Percentiles rank a stretch among this genome's conserved stretches.
These are phyloP conservation scores for Stomatorhinus ivindoensis DNA, from an alignment of 2,113 vertebrate species.

Conservation along the genomic window DNA sequence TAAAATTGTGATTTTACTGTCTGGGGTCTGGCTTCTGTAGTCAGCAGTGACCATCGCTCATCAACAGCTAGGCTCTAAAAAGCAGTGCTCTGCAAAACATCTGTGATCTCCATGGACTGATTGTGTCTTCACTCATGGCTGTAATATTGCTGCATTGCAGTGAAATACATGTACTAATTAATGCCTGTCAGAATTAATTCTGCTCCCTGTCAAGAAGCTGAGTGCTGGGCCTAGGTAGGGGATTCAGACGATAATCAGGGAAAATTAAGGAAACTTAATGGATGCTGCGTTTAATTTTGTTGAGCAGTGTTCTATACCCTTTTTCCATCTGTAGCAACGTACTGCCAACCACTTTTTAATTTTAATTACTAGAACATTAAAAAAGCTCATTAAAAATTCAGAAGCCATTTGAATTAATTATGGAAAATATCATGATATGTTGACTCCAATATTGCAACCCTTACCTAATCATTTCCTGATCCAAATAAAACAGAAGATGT, in stretches of 20 bases:
- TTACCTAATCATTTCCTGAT: not conserved
- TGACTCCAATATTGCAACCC: not conserved
- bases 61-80: not conserved
- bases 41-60: not conserved
- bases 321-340: slow-evolving; percentile 40
- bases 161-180: slow-evolving; percentile 51
- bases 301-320: slow-evolving; percentile 46
- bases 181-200: slow-evolving; percentile 53
- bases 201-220: slow-evolving; percentile 46
- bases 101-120: not conserved
- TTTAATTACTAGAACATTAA: slow-evolving; percentile 10
- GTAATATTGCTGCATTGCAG: slow-evolving; percentile 26
- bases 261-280: slow-evolving; percentile 46
- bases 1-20: not conserved
- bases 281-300: slow-evolving; percentile 46
- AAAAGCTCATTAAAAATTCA: slow-evolving; percentile 8
- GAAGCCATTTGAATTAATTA: slow-evolving; percentile 8
- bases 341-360: slow-evolving; percentile 22
- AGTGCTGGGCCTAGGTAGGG: slow-evolving; percentile 37
- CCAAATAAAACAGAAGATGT: not conserved
- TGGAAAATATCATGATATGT: slow-evolving; percentile 9
- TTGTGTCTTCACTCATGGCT: slow-evolving; percentile 9
- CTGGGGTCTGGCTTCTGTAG: not conserved
- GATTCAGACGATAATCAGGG: slow-evolving; percentile 30
- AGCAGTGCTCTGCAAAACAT: not conserved